Conservation (phyloP, 1,140 invertebrate genomes). For the Drosophila sucinea region DNA sequence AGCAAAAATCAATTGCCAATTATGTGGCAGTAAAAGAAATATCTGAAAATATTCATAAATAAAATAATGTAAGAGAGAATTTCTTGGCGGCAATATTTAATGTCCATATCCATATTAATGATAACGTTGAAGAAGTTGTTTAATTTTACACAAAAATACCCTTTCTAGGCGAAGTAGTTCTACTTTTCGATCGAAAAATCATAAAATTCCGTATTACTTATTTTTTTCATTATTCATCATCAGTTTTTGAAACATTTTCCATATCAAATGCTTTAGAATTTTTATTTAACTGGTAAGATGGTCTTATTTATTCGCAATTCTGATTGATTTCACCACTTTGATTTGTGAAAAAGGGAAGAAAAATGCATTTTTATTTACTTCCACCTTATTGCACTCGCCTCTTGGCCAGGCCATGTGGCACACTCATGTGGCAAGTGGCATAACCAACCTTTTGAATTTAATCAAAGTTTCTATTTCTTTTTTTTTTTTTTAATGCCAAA, state of each 20-base stretch:
- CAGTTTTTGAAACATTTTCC: no score
- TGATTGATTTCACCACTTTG: conserved; percentile 26
- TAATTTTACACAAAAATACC: no score
- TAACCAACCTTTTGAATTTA: conserved; percentile 77
- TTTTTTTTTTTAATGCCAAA: conserved; percentile 48
- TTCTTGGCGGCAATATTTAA: no score
- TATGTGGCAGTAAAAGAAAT: not conserved
- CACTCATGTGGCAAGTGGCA: conserved; percentile 56
- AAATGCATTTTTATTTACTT: conserved; percentile 39
- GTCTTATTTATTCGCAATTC: not conserved
- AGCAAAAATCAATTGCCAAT: conserved; percentile 15
- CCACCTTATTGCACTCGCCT: conserved; percentile 50
- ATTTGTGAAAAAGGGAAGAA: not conserved
- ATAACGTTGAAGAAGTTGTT: no score
- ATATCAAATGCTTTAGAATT: not conserved
- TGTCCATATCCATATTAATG: no score
- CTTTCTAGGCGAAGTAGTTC: no score
- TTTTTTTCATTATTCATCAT: no score
- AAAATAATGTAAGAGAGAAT: no score
- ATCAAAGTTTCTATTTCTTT: conserved; percentile 60
- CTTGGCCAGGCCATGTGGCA: not conserved
- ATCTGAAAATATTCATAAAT: no score
- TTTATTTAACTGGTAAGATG: conserved; percentile 13
- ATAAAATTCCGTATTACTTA: no score
- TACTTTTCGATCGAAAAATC: no score